These are phyloP conservation scores for Spodoptera litura DNA, from an alignment of 1,140 invertebrate species.

Conservation along the genomic window DNA sequence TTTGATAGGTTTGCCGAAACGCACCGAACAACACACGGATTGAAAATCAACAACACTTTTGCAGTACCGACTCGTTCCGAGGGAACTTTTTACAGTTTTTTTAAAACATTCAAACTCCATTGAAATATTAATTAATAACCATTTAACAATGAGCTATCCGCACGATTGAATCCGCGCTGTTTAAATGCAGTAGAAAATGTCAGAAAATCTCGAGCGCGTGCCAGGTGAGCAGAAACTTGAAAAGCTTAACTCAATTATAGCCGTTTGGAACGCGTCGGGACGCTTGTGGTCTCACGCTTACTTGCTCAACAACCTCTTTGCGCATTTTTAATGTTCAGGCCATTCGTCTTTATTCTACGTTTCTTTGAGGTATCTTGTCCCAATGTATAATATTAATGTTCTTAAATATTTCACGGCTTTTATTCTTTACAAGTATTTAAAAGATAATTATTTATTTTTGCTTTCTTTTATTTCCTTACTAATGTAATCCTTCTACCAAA, in stretches of 20 bases:
- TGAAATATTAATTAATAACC: neutral
- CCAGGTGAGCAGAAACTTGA: conserved; percentile 56
- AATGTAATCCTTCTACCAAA: no score
- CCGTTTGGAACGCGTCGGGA: conserved; percentile 51
- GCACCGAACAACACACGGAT: neutral
- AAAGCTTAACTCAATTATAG: conserved; percentile 64
- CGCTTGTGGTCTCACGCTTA: conserved; percentile 54
- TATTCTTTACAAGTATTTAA: no score
- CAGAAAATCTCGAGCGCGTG: conserved; percentile 20
- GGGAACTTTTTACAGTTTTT: neutral
- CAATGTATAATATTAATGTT: conserved; percentile 33
- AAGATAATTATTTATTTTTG: no score
- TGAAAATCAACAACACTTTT: conserved; percentile 21
- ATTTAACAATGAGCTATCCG: neutral
- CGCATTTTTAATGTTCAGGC: conserved; percentile 56
- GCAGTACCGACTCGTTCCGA: neutral
- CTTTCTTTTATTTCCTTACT: no score
- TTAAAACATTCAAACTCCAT: neutral
- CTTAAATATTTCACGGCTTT: neutral
- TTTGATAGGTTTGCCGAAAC: conserved; percentile 20
- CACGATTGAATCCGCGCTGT: neutral
- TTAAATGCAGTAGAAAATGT: conserved; percentile 37
- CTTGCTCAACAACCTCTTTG: conserved; percentile 56
- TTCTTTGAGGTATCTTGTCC: conserved; percentile 48
- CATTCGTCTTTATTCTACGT: conserved; percentile 46